Conservation (phyloP, 2,888 invertebrate genomes). For the Cloeon dipterum region DNA sequence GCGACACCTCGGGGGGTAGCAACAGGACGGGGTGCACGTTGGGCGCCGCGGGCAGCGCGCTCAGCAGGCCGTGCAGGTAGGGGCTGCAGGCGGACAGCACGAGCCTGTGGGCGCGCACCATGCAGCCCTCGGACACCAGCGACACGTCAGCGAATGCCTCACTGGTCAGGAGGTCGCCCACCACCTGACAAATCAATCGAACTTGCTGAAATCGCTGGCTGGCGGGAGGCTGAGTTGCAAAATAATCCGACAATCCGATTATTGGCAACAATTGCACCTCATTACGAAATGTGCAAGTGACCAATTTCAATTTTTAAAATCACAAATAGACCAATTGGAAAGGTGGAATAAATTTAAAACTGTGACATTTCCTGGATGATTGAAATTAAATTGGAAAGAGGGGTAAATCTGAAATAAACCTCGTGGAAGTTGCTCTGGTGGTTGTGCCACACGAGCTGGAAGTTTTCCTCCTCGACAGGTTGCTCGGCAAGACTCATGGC, state of each 20-base stretch:
- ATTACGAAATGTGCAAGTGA: no score
- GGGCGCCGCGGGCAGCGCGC: constrained; percentile 20
- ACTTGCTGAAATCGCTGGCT: no score
- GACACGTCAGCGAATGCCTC: constrained; percentile 66
- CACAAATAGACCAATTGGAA: no score
- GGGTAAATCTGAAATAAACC: not conserved
- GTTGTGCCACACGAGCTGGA: constrained; percentile 1
- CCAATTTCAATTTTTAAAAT: no score
- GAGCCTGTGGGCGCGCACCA: constrained; percentile 66
- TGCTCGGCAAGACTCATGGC: no score
- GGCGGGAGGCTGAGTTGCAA: no score
- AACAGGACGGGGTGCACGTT: constrained; percentile 28
- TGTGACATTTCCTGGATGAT: not conserved
- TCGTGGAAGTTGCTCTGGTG: constrained; percentile 1
- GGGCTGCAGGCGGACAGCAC: constrained; percentile 63
- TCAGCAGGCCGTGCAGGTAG: constrained; percentile 30
- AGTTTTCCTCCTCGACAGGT: not conserved
- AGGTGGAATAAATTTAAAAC: not conserved
- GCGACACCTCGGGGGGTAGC: constrained; percentile 57
- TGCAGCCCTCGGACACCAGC: constrained; percentile 51
- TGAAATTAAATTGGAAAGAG: not conserved
- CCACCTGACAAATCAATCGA: no score
- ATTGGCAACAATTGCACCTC: no score
- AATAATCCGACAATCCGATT: no score
- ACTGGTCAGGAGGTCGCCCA: constrained; percentile 32